These are phyloP conservation scores for Genyomyrus donnyi DNA, from an alignment of 2,113 vertebrate species.

Conservation along the genomic window DNA sequence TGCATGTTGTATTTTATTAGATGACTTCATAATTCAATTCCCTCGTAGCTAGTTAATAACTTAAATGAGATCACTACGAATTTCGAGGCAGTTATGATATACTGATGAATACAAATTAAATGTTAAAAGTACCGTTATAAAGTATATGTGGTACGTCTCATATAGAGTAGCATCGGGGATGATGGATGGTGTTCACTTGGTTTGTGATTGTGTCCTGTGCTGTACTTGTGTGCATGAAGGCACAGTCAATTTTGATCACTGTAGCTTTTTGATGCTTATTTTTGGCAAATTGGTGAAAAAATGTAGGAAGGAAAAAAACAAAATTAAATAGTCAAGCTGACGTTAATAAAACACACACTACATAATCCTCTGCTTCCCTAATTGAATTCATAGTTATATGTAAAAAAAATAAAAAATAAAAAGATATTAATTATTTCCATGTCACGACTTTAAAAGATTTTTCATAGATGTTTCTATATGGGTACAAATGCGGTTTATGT, in stretches of 20 bases:
- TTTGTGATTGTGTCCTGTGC: neutral
- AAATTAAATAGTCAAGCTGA: neutral
- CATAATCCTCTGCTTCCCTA: neutral
- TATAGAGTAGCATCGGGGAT: neutral
- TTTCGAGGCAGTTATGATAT: neutral
- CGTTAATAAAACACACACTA: neutral
- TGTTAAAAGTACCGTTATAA: neutral
- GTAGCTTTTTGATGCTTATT: no score
- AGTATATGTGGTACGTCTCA: neutral
- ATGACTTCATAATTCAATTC: neutral
- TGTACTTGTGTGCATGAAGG: neutral
- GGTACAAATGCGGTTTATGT: neutral
- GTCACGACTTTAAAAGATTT: neutral
- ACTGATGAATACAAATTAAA: neutral
- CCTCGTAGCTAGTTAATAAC: neutral
- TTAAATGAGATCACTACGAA: neutral
- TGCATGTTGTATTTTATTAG: neutral
- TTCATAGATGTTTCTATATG: neutral
- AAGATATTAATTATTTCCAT: neutral
- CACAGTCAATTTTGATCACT: neutral
- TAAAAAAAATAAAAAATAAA: neutral
- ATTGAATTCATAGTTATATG: neutral
- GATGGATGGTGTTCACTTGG: neutral
- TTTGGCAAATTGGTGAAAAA: neutral
- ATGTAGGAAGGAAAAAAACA: neutral